Evolutionary conservation across 2,797 vertebrate genomes (phyloP).

Genomic region (Neomorphus geoffroyi): DNA sequence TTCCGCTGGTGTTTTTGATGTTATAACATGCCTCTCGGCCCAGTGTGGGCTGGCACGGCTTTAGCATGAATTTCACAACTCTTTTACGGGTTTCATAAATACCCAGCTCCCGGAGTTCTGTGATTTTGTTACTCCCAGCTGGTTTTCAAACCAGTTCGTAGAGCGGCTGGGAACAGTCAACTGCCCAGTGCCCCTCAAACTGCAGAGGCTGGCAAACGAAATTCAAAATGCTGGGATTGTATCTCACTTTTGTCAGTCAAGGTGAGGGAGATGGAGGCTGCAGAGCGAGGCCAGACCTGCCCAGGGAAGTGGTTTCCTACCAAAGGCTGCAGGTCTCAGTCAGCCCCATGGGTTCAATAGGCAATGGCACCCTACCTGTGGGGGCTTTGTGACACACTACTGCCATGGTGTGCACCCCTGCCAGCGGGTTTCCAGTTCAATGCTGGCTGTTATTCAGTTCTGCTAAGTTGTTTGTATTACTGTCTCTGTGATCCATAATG

Average conservation of each 20-base stretch:
- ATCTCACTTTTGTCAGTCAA: neutral
- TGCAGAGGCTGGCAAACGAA: neutral
- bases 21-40: neutral
- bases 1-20: neutral
- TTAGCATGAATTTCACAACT: slow-evolving; percentile 6
- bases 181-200: neutral
- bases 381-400: fast-evolving
- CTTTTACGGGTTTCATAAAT: slow-evolving; percentile 25
- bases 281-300: neutral
- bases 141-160: neutral
- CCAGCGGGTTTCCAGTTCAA: neutral
- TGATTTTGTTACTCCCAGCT: slow-evolving; percentile 36
- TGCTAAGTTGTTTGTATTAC: neutral
- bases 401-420: neutral
- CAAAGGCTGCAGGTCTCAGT: neutral
- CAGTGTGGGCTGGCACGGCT: neutral
- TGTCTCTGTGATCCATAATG: neutral
- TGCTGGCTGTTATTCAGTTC: neutral
- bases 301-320: neutral
- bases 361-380: neutral
- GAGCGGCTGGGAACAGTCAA: neutral
- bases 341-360: neutral
- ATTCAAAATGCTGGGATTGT: neutral
- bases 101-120: neutral
- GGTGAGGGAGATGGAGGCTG: neutral